These are phyloP conservation scores for Crotalus horridus DNA, from an alignment of 2,113 vertebrate genomes.

Conservation along the genomic window DNA sequence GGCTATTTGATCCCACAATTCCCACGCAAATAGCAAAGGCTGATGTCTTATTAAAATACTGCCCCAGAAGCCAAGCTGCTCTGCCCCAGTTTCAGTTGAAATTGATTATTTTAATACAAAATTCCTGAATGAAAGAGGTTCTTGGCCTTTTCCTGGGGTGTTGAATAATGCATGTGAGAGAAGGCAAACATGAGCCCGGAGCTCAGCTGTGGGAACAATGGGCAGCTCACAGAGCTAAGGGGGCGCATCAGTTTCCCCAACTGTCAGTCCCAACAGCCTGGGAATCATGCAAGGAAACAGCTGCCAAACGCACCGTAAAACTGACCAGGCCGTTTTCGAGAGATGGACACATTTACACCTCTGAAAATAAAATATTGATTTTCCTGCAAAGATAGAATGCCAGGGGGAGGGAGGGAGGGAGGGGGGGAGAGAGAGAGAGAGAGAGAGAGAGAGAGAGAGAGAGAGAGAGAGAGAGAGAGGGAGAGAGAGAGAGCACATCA, in stretches of 20 bases:
- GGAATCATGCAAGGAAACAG: conserved; percentile 96
- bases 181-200: conserved; percentile 99
- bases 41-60: conserved; percentile 76
- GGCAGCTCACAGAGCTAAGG: conserved; percentile 89
- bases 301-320: conserved; percentile 87
- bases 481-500: background rate
- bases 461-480: background rate
- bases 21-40: conserved; percentile 73
- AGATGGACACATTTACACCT: conserved; percentile 76
- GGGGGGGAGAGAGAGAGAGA: too few relatives aligned
- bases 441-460: background rate
- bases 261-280: conserved; percentile 98
- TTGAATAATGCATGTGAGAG: conserved; percentile 99
- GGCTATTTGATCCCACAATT: conserved; percentile 66
- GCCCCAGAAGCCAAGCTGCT: conserved; percentile 69
- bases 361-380: conserved; percentile 81
- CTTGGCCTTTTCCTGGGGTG: conserved; percentile 95
- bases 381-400: conserved; percentile 57
- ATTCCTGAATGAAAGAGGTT: conserved; percentile 98
- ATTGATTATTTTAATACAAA: conserved; percentile 99
- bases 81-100: conserved; percentile 81
- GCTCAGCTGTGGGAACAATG: conserved; percentile 95
- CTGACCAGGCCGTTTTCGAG: conserved; percentile 78
- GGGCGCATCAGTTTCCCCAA: conserved; percentile 98
- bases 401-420: too few relatives aligned